phyloP scores from a whole-genome alignment of 53 echinoderm and acorn worm species.

The Paracentrotus lividus region DNA sequence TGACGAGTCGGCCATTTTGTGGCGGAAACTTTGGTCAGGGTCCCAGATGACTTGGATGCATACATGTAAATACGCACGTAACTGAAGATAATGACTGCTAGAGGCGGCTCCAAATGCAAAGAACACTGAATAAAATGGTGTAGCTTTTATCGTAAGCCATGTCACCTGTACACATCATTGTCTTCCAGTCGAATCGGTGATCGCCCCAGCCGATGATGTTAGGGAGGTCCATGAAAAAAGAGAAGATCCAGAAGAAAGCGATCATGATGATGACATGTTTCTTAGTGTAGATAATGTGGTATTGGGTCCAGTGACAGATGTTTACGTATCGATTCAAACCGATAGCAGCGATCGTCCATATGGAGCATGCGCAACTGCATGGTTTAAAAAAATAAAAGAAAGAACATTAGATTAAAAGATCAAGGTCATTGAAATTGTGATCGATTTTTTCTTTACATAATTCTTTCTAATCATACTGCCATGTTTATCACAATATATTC shows the following conservation, averaged over 20 bases:
- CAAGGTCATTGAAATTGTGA: no score
- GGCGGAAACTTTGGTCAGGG: not conserved
- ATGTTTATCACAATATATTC: no score
- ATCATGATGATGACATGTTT: conserved; percentile 69
- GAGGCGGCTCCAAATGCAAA: conserved; percentile 67
- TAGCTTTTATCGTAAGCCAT: conserved; percentile 57
- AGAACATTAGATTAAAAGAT: no score
- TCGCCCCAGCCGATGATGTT: conserved; percentile 80
- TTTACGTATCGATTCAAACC: conserved; percentile 79
- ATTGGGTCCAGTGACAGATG: conserved; percentile 73
- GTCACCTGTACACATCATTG: conserved; percentile 77
- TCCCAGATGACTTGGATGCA: not conserved
- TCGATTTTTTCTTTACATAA: no score
- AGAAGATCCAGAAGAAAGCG: conserved; percentile 67
- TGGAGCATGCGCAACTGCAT: conserved; percentile 75
- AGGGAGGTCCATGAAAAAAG: conserved; percentile 77
- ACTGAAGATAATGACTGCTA: conserved; percentile 63
- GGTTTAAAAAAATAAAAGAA: not conserved
- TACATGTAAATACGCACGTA: conserved; percentile 74
- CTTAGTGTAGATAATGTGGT: conserved; percentile 69
- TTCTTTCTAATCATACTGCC: no score
- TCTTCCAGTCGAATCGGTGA: conserved; percentile 72
- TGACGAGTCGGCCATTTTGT: not conserved
- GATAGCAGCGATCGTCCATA: conserved; percentile 80
- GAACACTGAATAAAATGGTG: conserved; percentile 68